Evolutionary conservation across 2,797 vertebrate species (phyloP), one percentile per base, ranked within the genome.

Genomic region (Acanthurus tractus): DNA sequence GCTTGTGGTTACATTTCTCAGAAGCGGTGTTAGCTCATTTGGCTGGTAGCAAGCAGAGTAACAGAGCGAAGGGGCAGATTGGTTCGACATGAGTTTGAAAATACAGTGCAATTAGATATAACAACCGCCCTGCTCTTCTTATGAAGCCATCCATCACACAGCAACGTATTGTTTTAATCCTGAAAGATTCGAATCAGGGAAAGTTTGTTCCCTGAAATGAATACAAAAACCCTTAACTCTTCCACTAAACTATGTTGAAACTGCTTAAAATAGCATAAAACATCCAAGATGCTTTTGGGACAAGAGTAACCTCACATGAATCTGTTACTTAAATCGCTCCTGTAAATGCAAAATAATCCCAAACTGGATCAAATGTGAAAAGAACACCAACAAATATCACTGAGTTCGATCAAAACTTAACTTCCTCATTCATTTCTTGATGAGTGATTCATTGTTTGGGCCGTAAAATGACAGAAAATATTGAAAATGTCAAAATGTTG

Each of bases 1-100:
- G 18, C 0, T 58, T 85, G 88, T 29, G 85, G 89, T 80, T 14
- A 57, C 45, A 70, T 67, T 87, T 88, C 85, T 89, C 79, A 91
- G 81, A 86, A 79, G 74, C 70, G 15, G 67, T 23, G 78, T 83
- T 50, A n/a, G 45, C 61, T 79, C 71, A 48, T 76, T 70, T 38
- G 81, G 76, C 74, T 2, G 13, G 57, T 29, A 18, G 76, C 69
- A 79, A 83, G 76, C 54, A 62, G n/a, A 79, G 66, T 22, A 53
- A 58, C 38, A 5, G 36, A 69, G 75, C 55, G 12, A 49, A 22
- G 72, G 18, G 71, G 75, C 54, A 57, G 53, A 67, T 45, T 11
- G 61, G 52, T 59, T 81, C 42, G 14, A 38, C 44, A 2, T 15
- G 17, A 15, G 56, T 78, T 63, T 76, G 58, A 78, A 68, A 69